These are phyloP conservation scores for Mythimna loreyi DNA, from an alignment of 2,888 invertebrate species.

Conservation along the genomic window DNA sequence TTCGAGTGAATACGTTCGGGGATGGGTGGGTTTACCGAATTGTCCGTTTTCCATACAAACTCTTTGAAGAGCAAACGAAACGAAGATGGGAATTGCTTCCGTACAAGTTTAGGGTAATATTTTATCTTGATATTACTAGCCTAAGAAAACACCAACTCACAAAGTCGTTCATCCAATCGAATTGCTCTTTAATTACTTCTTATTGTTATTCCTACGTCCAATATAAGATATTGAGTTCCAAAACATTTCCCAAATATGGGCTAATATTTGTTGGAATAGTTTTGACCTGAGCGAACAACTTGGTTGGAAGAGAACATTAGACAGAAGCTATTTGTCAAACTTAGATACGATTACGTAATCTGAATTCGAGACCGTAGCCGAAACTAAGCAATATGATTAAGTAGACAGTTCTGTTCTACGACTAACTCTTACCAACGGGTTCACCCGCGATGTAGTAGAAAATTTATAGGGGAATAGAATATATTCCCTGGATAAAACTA, in stretches of 20 bases:
- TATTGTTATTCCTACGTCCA: constrained; percentile 46
- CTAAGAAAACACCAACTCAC: constrained; percentile 30
- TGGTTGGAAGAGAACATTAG: constrained; percentile 26
- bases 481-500: too few species aligned
- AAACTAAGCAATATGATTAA: constrained; percentile 65
- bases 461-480: too few species aligned
- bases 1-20: constrained; percentile 82
- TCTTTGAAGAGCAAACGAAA: constrained; percentile 74
- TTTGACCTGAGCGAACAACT: constrained; percentile 41
- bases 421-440: too few species aligned
- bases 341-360: constrained; percentile 56
- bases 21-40: constrained; percentile 76
- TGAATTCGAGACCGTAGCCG: constrained; percentile 30
- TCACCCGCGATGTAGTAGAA: too few species aligned
- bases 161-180: constrained; percentile 41
- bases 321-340: constrained; percentile 54
- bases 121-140: constrained; percentile 66
- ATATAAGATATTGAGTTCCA: constrained; percentile 41
- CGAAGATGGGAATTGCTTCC: constrained; percentile 70
- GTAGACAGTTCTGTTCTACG: constrained; percentile 49
- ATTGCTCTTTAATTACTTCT: constrained; percentile 52
- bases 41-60: constrained; percentile 79
- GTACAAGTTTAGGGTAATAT: constrained; percentile 70
- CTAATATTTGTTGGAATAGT: constrained; percentile 53
- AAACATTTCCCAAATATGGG: constrained; percentile 49